Base-by-base conservation (phyloP, 2,888 invertebrate species). In the Caenorhabditis sp. region DNA sequence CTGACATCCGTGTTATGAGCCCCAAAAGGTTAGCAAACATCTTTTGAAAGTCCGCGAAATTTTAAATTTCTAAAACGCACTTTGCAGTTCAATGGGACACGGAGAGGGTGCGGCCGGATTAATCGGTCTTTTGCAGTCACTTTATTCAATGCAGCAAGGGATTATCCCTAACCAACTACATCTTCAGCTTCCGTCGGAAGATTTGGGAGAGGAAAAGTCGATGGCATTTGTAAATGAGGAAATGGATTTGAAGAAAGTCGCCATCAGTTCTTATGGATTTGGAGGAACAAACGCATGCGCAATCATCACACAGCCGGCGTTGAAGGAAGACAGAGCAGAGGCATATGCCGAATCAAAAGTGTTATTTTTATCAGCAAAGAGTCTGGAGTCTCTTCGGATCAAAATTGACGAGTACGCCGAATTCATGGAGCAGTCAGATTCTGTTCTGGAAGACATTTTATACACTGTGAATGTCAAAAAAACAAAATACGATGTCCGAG, bases 271-370 rank as follows among this genome's bases (percentile, higher is more conserved):
- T 1, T 88, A 87, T 68, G 85, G 85, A 5, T 85, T 86, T 50
- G 85, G 85, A 24, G 88, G 88, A 62, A 85, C 87, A 0, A 88
- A 87, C 53, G 82, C 85, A 3, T 85, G 82, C 32, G 85, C 83
- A 9, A 79, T 87, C 15, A 65, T 86, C 8, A 64, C 79, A 20
- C 80, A 69, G 53, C 76, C 71, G 9, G 47, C 60, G 9, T 13
- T 26, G 2, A 55, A 15, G 2, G 1, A 26, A 24, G 18, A 40
- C 2, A 68, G 47, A 24, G 5, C 32, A 18, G 37, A 50, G 50
- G 37, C 60, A 26, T 62, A 81, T 71, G 69, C 81, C 0, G 79
- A 80, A 15, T 56, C 77, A 9, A 70, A 76, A 55, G 81, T 87
- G 1, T 71, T 86, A 0, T 72, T 85, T 8, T 67, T 87, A n/a